Conservation (phyloP, 2,888 invertebrate species). For the Drosophila picticornis region DNA sequence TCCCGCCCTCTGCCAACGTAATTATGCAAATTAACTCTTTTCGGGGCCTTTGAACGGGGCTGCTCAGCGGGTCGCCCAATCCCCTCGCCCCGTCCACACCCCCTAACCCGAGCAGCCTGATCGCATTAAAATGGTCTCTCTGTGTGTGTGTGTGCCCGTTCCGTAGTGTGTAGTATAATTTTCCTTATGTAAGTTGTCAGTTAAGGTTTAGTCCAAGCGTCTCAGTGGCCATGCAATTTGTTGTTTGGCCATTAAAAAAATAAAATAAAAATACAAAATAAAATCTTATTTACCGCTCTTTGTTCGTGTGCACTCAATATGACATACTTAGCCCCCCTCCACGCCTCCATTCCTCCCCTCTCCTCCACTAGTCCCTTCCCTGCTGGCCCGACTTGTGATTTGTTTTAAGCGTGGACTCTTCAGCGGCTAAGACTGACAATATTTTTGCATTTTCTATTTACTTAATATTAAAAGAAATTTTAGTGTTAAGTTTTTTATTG, state of each 20-base stretch:
- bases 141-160: slow-evolving; percentile 15
- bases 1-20: slow-evolving; percentile 48
- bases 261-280: slow-evolving; percentile 4
- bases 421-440: not conserved
- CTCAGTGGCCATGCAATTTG: slow-evolving; percentile 69
- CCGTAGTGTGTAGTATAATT: slow-evolving; percentile 47
- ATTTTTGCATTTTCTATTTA: not conserved
- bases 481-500: not conserved
- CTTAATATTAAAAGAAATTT: not conserved
- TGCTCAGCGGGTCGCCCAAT: slow-evolving; percentile 67
- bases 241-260: slow-evolving; percentile 66
- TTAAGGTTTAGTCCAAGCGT: slow-evolving; percentile 60
- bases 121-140: slow-evolving; percentile 49
- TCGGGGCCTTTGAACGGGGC: slow-evolving; percentile 71
- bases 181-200: slow-evolving; percentile 73
- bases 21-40: slow-evolving; percentile 81
- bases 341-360: too few relatives aligned
- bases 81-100: not conserved
- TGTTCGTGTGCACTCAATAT: slow-evolving; percentile 76
- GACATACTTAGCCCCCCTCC: slow-evolving; percentile 44
- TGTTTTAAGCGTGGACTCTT: not conserved
- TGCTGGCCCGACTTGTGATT: not conserved
- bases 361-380: not conserved
- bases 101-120: slow-evolving; percentile 20
- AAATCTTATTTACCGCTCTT: slow-evolving; percentile 55